These are phyloP conservation scores for Oostethus manadensis DNA, from an alignment of 2,113 vertebrate genomes.

Conservation along the genomic window DNA sequence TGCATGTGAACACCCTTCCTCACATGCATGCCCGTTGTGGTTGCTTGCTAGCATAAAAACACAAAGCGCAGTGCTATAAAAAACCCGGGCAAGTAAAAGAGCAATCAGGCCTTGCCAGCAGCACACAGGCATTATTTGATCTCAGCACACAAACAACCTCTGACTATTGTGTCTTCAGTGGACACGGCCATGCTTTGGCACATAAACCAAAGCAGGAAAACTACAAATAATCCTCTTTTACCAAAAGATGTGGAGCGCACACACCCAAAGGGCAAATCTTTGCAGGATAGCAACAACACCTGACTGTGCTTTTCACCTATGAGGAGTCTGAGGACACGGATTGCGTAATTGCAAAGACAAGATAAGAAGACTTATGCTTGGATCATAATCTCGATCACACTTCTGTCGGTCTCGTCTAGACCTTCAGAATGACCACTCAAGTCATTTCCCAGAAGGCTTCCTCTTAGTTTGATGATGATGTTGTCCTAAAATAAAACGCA, in stretches of 20 bases:
- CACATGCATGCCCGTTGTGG: conserved; percentile 9
- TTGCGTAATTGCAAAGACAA: background rate
- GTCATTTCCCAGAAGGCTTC: conserved; percentile 17
- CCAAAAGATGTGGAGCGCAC: too few species aligned
- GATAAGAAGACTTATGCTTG: conserved; percentile 8
- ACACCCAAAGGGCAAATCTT: background rate
- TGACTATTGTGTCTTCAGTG: conserved; percentile 46
- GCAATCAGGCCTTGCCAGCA: conserved; percentile 44
- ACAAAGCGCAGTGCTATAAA: conserved; percentile 41
- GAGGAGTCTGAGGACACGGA: background rate
- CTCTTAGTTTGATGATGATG: conserved; percentile 12
- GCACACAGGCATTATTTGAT: conserved; percentile 45
- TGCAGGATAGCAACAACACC: background rate
- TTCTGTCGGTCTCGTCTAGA: background rate
- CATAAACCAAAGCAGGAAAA: conserved; percentile 22
- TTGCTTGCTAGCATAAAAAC: conserved; percentile 24
- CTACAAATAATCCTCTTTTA: too few species aligned
- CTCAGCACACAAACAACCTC: conserved; percentile 47
- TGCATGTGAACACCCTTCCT: background rate
- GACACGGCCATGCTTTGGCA: conserved; percentile 25
- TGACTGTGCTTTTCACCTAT: too few species aligned
- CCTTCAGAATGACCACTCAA: conserved; percentile 18
- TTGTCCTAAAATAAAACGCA: conserved; percentile 12
- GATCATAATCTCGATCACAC: background rate
- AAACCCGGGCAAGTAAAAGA: conserved; percentile 51